Evolutionary conservation across 2,113 vertebrate genomes (phyloP).

Genomic region (Peromyscus leucopus): DNA sequence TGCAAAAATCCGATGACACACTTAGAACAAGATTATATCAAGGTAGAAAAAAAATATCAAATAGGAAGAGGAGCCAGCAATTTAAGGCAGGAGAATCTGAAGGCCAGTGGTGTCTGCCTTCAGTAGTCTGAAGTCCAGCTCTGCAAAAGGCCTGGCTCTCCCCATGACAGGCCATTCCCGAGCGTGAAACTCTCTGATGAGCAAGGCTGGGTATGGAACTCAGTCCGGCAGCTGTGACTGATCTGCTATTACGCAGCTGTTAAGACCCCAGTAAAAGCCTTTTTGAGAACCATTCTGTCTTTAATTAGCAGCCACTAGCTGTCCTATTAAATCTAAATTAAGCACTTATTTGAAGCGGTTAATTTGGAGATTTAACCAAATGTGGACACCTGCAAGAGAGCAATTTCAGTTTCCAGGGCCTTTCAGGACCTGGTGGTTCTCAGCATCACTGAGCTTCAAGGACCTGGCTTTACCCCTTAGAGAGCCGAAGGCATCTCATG

Average conservation of each 20-base stretch:
- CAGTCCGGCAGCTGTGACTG: neutral
- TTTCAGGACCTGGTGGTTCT: constrained; percentile 59
- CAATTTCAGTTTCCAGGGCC: constrained; percentile 68
- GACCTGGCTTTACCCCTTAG: neutral
- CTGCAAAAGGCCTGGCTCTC: no score
- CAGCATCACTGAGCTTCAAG: neutral
- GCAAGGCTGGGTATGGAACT: constrained; percentile 26
- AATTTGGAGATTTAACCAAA: constrained; percentile 80
- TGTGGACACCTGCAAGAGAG: constrained; percentile 61
- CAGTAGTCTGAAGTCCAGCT: neutral
- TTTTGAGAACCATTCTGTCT: constrained; percentile 77
- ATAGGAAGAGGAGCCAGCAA: no score
- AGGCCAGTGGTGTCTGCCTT: fast-evolving
- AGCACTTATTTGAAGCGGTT: constrained; percentile 78
- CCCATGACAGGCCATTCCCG: fast-evolving
- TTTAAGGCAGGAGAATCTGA: fast-evolving
- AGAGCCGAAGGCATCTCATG: neutral
- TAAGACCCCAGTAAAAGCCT: constrained; percentile 75
- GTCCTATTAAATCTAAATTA: constrained; percentile 83
- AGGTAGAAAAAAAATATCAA: neutral
- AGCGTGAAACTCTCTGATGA: neutral
- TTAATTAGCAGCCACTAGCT: constrained; percentile 78
- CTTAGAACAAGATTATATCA: neutral
- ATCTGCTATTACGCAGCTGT: constrained; percentile 62
- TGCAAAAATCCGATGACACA: neutral